Evolutionary conservation across 2,113 vertebrate species (phyloP).

Genomic region (Vireo altiloquus): DNA sequence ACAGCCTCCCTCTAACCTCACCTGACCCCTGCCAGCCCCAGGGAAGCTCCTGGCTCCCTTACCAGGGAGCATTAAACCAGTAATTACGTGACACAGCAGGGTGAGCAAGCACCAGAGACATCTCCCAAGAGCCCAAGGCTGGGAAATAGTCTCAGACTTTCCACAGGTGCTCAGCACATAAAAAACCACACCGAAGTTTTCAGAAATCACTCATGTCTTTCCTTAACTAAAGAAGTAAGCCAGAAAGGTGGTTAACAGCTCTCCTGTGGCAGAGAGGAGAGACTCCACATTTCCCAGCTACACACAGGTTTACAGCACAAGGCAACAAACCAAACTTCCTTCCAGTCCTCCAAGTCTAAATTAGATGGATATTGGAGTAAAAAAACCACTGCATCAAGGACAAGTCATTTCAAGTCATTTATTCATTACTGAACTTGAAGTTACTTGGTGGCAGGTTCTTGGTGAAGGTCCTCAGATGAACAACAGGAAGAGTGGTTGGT

Average conservation of each 20-base stretch:
- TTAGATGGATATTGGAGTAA: background rate
- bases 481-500: background rate
- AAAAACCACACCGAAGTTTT: background rate
- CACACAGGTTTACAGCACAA: accelerated
- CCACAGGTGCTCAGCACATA: background rate
- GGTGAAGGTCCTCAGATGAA: background rate
- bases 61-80: background rate
- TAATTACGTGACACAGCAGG: background rate
- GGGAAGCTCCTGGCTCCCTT: accelerated
- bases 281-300: background rate
- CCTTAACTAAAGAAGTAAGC: background rate
- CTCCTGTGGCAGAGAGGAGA: background rate
- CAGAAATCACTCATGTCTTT: background rate
- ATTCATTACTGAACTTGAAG: constrained; percentile 7
- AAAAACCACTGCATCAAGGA: background rate
- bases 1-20: background rate
- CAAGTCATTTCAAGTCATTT: background rate
- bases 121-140: background rate
- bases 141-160: background rate
- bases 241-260: background rate
- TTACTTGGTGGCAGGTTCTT: background rate
- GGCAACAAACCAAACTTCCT: background rate
- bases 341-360: background rate
- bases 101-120: background rate
- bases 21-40: background rate